Evolutionary conservation across 2,113 vertebrate genomes (phyloP), one percentile per base, ranked within the genome.

Genomic region (Romanogobio albipinnatus): DNA sequence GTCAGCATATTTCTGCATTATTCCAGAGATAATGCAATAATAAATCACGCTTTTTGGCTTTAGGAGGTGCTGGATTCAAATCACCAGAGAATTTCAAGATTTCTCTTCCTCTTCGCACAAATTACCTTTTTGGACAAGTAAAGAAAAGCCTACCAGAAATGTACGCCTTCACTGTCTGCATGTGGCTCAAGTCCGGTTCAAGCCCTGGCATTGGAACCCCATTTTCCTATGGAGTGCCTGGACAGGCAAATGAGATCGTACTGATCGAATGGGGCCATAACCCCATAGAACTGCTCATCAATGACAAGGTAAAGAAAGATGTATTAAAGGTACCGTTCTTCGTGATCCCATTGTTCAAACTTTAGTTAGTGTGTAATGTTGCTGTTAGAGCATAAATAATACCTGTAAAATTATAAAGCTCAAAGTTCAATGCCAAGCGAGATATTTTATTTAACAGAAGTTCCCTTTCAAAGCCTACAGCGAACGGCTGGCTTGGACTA

Each of bases 221-320:
- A 0, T 99, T 99, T 92, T 99, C 98, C 0, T 99, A 99, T 0
- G 98, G 97, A 0, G 98, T 99, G 45, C 95, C 97, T 0, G 97
- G 97, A 22, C 98, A 99, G 88, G 96, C 98, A 86, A 99, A 99
- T 3, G 98, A 99, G 93, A 98, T 99, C 0, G 98, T 99, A 82
- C 95, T 99, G 70, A 99, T 99, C 2, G 98, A 99, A 45, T 99
- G 97, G 98, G 97, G 97, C 0, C 97, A 97, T 90, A 99, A 98
- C 89, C 98, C 98, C 68, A 98, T 99, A 0, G 98, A 99, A 81
- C 95, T 99, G 11, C 94, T 99, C 4, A 96, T 99, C 85, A 99
- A 99, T 0, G 97, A 99, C 81, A 99, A 99, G 96, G 98, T 99
- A 91, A 49, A 11, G 9, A 66, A 75, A 14, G 24, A 19, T 3